Conservation (phyloP, 1,140 invertebrate genomes). For the Aphelenchoides avenae region DNA sequence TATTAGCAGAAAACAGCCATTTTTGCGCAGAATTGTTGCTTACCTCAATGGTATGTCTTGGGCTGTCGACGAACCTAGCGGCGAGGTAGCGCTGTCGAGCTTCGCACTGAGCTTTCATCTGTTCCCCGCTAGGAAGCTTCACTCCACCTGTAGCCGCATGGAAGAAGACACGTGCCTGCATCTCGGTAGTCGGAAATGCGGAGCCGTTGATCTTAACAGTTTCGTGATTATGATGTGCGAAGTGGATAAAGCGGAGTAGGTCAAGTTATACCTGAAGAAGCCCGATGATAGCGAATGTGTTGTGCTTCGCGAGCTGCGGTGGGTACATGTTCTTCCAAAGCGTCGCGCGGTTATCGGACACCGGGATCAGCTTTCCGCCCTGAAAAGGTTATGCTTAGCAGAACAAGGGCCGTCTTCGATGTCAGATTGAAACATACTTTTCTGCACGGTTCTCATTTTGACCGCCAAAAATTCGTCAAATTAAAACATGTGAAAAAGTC, state of each 20-base stretch:
- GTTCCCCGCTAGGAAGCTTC: conserved; percentile 25
- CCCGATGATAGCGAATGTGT: conserved; percentile 63
- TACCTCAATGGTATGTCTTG: conserved; percentile 35
- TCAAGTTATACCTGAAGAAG: conserved; percentile 59
- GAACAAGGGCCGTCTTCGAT: too few species aligned
- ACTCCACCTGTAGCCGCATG: conserved; percentile 24
- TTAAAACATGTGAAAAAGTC: too few species aligned
- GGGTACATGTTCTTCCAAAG: conserved; percentile 63
- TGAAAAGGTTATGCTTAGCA: conserved; percentile 33
- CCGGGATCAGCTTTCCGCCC: conserved; percentile 34
- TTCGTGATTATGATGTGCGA: neutral
- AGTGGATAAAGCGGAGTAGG: neutral
- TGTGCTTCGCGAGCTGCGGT: conserved; percentile 58
- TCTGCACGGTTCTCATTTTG: too few species aligned
- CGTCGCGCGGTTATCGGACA: conserved; percentile 57
- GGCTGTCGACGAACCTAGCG: conserved; percentile 15
- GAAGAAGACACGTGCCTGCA: conserved; percentile 63
- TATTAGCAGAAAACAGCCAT: too few species aligned
- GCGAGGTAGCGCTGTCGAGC: conserved; percentile 2
- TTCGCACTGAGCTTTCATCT: conserved; percentile 38
- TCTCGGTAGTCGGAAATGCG: conserved; percentile 64
- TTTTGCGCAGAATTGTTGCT: too few species aligned
- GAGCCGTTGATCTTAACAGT: conserved; percentile 60
- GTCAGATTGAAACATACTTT: too few species aligned
- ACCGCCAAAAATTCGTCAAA: too few species aligned